phyloP scores from a whole-genome alignment of 2,113 vertebrate genomes.

The Condylura cristata region DNA sequence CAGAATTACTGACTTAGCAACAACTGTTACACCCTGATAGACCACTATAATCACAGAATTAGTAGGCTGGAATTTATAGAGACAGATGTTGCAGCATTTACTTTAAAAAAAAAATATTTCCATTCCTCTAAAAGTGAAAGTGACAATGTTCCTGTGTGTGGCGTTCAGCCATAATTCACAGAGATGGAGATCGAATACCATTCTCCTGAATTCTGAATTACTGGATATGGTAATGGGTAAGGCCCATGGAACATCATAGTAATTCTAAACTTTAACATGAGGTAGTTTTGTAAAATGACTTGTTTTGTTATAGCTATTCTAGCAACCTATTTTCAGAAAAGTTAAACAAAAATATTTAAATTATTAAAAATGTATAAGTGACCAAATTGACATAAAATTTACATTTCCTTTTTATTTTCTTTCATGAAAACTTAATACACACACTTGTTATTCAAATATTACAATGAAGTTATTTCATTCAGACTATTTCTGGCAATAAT shows the following conservation, averaged over 20 bases:
- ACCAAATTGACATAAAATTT: neutral
- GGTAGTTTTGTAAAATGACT: neutral
- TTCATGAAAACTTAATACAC: neutral
- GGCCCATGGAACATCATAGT: neutral
- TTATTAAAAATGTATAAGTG: neutral
- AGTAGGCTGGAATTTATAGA: neutral
- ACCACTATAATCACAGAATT: slow-evolving; percentile 31
- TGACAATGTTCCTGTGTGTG: slow-evolving; percentile 36
- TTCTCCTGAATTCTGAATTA: neutral
- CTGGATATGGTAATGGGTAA: neutral
- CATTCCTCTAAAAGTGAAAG: neutral
- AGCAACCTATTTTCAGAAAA: slow-evolving; percentile 29
- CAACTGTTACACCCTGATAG: too few species aligned
- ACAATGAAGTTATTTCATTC: neutral
- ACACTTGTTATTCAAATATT: neutral
- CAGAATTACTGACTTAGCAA: slow-evolving; percentile 72
- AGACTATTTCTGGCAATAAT: neutral
- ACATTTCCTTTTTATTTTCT: neutral
- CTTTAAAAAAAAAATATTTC: neutral
- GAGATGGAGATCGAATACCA: neutral
- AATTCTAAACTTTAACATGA: slow-evolving; percentile 61
- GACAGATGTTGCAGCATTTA: neutral
- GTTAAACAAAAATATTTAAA: neutral
- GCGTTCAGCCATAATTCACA: neutral
- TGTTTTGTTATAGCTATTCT: neutral